Conservation (phyloP, 2,888 invertebrate genomes). For the Sepioteuthis lessoniana region DNA sequence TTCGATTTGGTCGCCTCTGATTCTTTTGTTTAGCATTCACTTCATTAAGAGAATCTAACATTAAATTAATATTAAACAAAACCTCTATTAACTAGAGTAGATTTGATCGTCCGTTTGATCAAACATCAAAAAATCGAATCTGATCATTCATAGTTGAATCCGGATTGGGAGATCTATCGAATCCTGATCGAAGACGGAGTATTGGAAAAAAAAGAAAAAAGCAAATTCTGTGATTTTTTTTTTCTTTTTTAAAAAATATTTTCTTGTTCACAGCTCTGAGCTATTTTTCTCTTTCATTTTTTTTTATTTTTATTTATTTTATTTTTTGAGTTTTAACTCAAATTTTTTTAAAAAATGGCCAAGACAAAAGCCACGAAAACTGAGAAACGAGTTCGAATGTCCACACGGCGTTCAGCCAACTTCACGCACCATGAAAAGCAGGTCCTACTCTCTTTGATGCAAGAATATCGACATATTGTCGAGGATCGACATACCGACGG, state of each 20-base stretch:
- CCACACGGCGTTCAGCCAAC: constrained; percentile 47
- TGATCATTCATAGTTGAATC: background rate
- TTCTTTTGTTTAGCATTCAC: background rate
- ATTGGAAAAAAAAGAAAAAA: background rate
- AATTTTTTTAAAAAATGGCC: constrained; percentile 34
- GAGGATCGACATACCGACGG: constrained; percentile 48
- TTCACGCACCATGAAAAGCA: constrained; percentile 49
- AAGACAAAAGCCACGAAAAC: constrained; percentile 23
- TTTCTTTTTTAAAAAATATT: no score
- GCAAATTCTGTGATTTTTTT: background rate
- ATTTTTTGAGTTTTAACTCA: background rate
- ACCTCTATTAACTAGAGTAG: background rate
- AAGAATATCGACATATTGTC: constrained; percentile 46
- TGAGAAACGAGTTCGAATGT: constrained; percentile 45
- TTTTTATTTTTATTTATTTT: no score
- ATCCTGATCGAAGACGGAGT: background rate
- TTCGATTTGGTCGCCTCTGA: background rate
- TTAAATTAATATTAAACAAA: background rate
- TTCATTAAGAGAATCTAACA: background rate
- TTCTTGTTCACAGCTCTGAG: no score
- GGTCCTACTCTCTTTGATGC: constrained; percentile 48
- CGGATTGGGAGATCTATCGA: background rate
- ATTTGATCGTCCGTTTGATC: background rate
- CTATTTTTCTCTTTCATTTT: no score
- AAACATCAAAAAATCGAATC: background rate